Evolutionary conservation across 2,113 vertebrate genomes (phyloP), one percentile per base, ranked within the genome.

Genomic region (Charadrius vociferus): DNA sequence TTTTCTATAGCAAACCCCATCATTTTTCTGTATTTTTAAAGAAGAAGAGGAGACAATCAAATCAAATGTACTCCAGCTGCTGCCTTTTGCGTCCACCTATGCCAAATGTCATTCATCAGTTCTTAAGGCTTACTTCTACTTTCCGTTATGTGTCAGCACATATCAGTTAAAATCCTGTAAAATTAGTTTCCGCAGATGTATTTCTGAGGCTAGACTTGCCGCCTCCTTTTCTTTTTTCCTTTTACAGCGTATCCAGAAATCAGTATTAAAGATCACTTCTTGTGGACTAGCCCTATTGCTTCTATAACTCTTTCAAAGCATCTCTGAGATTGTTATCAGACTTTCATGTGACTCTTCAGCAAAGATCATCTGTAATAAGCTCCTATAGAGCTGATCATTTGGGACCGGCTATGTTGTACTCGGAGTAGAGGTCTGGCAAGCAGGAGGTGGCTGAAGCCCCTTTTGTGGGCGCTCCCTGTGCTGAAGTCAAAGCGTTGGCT

Each of bases 201-300:
- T 84, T 86, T 81, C 84, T 95, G 80, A 58, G 36, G 45, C 65
- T 79, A n/a, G 6, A 13, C 78, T 79, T 22, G 4, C 61, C n/a
- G 26, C 52, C 71, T 79, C 74, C 50, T 94, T 88, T 86, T 74
- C 36, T 93, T 89, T 88, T 73, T 65, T 63, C 52, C 93, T 96
- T 96, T 95, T 85, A 63, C 68, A 95, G 73, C 6, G 0, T 52
- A 95, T 70, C 80, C 37, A 88, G 91, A 92, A 91, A 97, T 97
- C 85, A 19, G 63, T 82, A 96, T 91, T 88, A 93, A 68, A 93
- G 78, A 90, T 90, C 88, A 55, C 79, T 86, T 92, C 91, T 73
- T 9, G 52, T 79, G 74, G 77, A 91, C 88, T 70, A 79, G 68
- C 86, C 96, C 74, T 36, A 62, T 95, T 90, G 77, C 88, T 87